These are phyloP conservation scores for Hydrophis major DNA, from an alignment of 2,797 vertebrate genomes.

Conservation along the genomic window DNA sequence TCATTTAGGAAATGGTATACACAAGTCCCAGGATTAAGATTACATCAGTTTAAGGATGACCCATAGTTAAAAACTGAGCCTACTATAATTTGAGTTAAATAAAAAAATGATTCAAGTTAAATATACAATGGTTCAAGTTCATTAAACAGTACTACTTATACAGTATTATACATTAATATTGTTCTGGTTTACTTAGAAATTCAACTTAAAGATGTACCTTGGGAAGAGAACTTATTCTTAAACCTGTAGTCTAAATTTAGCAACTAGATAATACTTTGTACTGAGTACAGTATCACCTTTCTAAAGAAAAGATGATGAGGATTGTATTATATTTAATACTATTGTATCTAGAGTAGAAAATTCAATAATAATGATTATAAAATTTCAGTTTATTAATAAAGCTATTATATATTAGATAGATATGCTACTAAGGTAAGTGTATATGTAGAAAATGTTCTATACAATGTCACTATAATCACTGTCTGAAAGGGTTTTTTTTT, in stretches of 20 bases:
- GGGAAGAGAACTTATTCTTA: neutral
- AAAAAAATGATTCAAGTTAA: neutral
- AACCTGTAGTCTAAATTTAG: neutral
- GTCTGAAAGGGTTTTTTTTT: neutral
- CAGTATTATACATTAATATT: neutral
- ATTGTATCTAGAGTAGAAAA: neutral
- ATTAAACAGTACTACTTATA: neutral
- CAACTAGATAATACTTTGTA: neutral
- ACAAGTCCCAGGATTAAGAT: neutral
- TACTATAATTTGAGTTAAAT: neutral
- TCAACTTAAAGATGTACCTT: neutral
- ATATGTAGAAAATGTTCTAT: neutral
- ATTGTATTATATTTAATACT: neutral
- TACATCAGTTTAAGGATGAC: neutral
- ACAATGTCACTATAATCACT: neutral
- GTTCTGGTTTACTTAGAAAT: neutral
- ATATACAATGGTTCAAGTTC: neutral
- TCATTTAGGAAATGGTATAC: neutral
- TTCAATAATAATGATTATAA: neutral
- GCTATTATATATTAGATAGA: neutral
- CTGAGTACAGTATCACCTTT: neutral
- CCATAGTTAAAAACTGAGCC: neutral
- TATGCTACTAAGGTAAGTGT: neutral
- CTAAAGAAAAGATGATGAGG: neutral
- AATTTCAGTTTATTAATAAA: neutral